Evolutionary conservation across 2,797 vertebrate genomes (phyloP).

Genomic region (Corythornis leucogaster): DNA sequence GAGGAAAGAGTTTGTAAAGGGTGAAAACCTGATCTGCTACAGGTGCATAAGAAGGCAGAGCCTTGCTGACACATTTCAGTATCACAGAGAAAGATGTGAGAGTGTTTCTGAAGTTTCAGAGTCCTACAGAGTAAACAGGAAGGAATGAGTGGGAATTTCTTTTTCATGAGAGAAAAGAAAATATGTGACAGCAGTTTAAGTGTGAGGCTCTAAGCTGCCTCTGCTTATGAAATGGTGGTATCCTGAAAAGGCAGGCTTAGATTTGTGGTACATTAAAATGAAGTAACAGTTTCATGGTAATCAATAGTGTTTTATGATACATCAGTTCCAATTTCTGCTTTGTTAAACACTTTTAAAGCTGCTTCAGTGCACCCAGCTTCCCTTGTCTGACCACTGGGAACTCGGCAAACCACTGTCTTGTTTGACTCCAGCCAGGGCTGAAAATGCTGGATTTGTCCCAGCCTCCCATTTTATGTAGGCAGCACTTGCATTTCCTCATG

Average conservation of each 20-base stretch:
- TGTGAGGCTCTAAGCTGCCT: not conserved
- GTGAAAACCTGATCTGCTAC: not conserved
- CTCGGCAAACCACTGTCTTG: not conserved
- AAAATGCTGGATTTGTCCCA: not conserved
- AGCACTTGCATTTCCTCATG: not conserved
- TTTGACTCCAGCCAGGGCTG: not conserved
- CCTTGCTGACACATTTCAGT: not conserved
- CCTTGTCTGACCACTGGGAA: not conserved
- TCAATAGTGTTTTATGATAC: conserved; percentile 57
- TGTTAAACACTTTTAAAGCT: conserved; percentile 60
- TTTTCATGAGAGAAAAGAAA: not conserved
- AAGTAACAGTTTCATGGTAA: conserved; percentile 52
- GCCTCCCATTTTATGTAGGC: not conserved
- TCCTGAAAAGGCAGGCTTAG: conserved; percentile 15
- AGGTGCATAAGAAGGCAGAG: not conserved
- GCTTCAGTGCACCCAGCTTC: not conserved
- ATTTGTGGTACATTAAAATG: conserved; percentile 48
- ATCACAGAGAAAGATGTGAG: not conserved
- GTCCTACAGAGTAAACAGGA: not conserved
- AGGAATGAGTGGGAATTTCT: not conserved
- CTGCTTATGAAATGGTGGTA: not conserved
- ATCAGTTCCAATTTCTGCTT: conserved; percentile 73
- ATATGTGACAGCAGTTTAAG: not conserved
- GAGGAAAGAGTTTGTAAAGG: not conserved
- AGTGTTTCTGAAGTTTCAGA: not conserved